phyloP scores from a whole-genome alignment of 2,797 vertebrate species.

The Myripristis murdjan region DNA sequence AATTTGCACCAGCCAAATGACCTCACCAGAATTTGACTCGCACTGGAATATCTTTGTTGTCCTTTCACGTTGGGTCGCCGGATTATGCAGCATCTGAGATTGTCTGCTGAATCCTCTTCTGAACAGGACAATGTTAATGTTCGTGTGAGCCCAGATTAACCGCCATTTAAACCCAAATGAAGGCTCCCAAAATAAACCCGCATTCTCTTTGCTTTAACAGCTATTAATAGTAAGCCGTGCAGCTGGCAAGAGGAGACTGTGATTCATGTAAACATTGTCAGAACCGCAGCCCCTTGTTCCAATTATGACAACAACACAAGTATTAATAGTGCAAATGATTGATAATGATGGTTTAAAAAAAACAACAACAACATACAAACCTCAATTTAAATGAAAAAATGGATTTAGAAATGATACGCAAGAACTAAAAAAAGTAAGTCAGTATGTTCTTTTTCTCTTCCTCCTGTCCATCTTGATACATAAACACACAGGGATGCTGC shows the following conservation, averaged over 20 bases:
- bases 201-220: slow-evolving; percentile 54
- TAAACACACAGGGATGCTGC: slow-evolving; percentile 12
- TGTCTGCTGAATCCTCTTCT: slow-evolving; percentile 49
- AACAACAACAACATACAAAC: no score
- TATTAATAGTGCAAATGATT: slow-evolving; percentile 12
- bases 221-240: slow-evolving; percentile 67
- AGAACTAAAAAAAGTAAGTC: not conserved
- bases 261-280: slow-evolving; percentile 54
- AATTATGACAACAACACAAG: slow-evolving; percentile 9
- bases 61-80: slow-evolving; percentile 1
- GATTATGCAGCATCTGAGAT: slow-evolving; percentile 24
- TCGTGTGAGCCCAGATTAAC: slow-evolving; percentile 62
- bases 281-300: slow-evolving; percentile 24
- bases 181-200: slow-evolving; percentile 45
- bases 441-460: not conserved
- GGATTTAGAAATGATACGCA: no score
- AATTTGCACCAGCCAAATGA: not conserved
- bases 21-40: not conserved
- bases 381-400: no score
- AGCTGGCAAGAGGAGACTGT: slow-evolving; percentile 58
- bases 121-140: slow-evolving; percentile 62
- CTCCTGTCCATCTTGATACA: not conserved
- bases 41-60: slow-evolving; percentile 2
- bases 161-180: slow-evolving; percentile 64
- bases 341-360: not conserved